phyloP scores from a whole-genome alignment of 2,888 invertebrate species.

The Autographa pulchrina region DNA sequence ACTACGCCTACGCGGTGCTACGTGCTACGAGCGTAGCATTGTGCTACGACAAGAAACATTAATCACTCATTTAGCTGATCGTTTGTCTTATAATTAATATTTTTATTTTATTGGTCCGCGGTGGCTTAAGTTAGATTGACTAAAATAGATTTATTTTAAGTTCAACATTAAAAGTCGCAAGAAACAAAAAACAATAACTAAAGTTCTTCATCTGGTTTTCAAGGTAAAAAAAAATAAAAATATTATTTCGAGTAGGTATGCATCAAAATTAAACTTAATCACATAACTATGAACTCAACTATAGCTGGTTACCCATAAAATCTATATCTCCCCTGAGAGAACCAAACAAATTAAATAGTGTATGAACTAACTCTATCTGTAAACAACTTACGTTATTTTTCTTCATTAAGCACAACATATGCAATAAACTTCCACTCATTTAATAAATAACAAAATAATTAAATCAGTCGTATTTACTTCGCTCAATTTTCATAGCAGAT shows the following conservation, averaged over 20 bases:
- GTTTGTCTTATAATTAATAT: conserved; percentile 11
- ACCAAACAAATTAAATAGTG: neutral
- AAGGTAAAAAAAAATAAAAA: neutral
- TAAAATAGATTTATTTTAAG: no score
- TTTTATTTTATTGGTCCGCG: neutral
- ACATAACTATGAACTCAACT: no score
- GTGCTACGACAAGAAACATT: conserved; percentile 41
- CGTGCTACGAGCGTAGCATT: conserved; percentile 37
- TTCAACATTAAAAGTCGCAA: no score
- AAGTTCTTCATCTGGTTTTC: no score
- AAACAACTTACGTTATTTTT: neutral
- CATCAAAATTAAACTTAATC: neutral
- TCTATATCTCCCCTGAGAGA: neutral
- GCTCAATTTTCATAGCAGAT: neutral
- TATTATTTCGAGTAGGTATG: neutral
- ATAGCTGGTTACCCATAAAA: neutral
- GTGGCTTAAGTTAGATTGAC: no score
- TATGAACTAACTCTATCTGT: neutral
- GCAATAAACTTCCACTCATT: neutral
- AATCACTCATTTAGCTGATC: conserved; percentile 30
- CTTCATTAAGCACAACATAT: conserved; percentile 1
- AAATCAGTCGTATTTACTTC: neutral
- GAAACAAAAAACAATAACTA: no score
- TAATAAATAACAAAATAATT: neutral
- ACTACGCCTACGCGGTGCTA: conserved; percentile 35